phyloP scores from a whole-genome alignment of 2,113 vertebrate species.

The Pteropus alecto region DNA sequence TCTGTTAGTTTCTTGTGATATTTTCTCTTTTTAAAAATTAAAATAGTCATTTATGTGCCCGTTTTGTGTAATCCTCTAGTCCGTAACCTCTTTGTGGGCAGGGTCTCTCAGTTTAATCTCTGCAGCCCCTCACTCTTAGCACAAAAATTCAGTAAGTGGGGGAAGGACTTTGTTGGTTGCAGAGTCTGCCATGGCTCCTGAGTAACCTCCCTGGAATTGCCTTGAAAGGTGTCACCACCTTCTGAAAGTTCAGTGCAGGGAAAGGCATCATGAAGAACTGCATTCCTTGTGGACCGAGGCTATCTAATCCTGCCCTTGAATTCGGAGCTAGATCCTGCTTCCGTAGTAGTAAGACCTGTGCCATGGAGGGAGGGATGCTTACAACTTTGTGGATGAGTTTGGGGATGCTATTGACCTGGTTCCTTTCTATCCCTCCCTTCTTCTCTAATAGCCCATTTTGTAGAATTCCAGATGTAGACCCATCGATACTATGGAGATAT shows the following conservation, averaged over 20 bases:
- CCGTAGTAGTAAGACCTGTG: background rate
- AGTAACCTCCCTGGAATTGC: background rate
- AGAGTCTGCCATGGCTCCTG: background rate
- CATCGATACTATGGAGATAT: background rate
- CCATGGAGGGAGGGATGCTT: background rate
- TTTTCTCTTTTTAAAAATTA: background rate
- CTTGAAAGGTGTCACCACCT: background rate
- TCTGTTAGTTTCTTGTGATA: background rate
- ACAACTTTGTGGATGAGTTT: background rate
- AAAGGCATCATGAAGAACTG: background rate
- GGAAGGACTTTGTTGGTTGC: background rate
- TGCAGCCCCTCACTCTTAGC: background rate
- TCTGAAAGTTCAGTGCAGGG: background rate
- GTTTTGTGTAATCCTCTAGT: background rate
- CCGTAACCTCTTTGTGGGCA: background rate
- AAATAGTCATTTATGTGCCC: background rate
- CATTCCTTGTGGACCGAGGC: background rate
- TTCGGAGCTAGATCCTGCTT: background rate
- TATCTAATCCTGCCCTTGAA: background rate
- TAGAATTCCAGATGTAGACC: background rate
- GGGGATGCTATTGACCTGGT: background rate
- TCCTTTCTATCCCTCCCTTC: background rate
- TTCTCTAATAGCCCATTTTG: background rate
- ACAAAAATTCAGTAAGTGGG: background rate
- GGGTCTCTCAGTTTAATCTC: background rate